Evolutionary conservation across 1,140 invertebrate genomes (phyloP), one percentile per base, ranked within the genome.

Genomic region (Drosophila kepulauana): DNA sequence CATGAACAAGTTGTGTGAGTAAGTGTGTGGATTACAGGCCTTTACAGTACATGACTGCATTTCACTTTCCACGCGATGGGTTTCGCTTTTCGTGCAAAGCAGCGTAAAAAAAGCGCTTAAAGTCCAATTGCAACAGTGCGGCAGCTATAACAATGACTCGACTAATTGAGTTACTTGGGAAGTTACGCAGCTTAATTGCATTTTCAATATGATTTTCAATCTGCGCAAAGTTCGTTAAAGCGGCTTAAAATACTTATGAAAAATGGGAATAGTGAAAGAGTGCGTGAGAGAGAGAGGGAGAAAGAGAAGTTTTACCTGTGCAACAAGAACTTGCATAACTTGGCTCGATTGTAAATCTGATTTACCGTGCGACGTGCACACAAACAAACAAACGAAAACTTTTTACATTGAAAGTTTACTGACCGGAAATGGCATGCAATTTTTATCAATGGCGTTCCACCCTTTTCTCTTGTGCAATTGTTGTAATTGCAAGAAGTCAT

Each of bases 351-450:
- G 72, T 58, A 66, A 79, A 71, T 82, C 70, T 68, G 78, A 62
- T 71, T 72, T 65, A 52, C 38, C 65, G 65, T 56, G 10, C 73
- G 41, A 49, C 46, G 41, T 61, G 45, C 56, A 62, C 65, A 76
- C 57, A 75, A 25, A 52, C 62, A 65, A 25, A 16, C 45, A 38
- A 25, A 10, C 5, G 56, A 81, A 74, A 88, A 70, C 54, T 84
- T 88, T 79, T 57, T 69, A 33, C 69, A 80, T 75, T 65, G 68
- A 70, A 89, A 88, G 84, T 88, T 88, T 88, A 88, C 70, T 89
- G 85, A 89, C 84, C 84, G 85, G 80, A 88, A 88, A 84, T 81
- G 84, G 85, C 84, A 75, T 89, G 78, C 80, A 84, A 78, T 84
- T 88, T 25, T 89, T 84, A 89, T 84, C 85, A 88, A 78, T 75